Percentiles rank a stretch among this genome's conserved stretches.
Conservation (phyloP, 2,888 invertebrate species). For the Tortrix viridana region DNA sequence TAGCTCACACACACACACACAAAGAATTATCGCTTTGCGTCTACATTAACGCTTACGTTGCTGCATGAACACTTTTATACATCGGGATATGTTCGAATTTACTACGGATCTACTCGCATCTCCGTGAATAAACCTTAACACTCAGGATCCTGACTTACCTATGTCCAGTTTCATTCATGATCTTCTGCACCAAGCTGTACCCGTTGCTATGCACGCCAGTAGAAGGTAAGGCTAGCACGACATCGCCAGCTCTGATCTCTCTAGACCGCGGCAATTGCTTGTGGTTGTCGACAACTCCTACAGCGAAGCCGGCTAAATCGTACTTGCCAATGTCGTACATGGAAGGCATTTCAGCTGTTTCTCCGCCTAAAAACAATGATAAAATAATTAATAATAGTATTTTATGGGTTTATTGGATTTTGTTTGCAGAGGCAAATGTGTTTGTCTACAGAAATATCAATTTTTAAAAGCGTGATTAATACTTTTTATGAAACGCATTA, state of each 20-base stretch:
- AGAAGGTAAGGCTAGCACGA: conserved; percentile 93
- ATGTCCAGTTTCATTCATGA: conserved; percentile 87
- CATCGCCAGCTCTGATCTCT: conserved; percentile 89
- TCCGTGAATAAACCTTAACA: no score
- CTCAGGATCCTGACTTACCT: conserved; percentile 60
- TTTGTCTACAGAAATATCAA: no score
- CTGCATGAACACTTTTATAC: no score
- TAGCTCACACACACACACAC: no score
- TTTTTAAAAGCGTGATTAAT: no score
- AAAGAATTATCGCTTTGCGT: no score
- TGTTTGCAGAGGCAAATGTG: no score
- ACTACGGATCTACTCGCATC: no score
- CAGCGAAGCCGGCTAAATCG: conserved; percentile 97
- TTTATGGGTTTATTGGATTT: neutral
- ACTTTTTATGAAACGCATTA: no score
- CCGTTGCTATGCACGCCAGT: conserved; percentile 98
- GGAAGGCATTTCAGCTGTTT: conserved; percentile 99
- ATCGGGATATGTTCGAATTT: no score
- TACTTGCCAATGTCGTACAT: conserved; percentile 95
- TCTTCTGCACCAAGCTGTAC: conserved; percentile 93
- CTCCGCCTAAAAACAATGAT: conserved; percentile 86
- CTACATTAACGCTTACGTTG: no score
- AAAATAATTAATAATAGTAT: neutral
- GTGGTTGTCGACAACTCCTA: conserved; percentile 94
- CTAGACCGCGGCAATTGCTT: conserved; percentile 87